phyloP scores from a whole-genome alignment of 2,113 vertebrate genomes.

The Telmatochromis sp. region DNA sequence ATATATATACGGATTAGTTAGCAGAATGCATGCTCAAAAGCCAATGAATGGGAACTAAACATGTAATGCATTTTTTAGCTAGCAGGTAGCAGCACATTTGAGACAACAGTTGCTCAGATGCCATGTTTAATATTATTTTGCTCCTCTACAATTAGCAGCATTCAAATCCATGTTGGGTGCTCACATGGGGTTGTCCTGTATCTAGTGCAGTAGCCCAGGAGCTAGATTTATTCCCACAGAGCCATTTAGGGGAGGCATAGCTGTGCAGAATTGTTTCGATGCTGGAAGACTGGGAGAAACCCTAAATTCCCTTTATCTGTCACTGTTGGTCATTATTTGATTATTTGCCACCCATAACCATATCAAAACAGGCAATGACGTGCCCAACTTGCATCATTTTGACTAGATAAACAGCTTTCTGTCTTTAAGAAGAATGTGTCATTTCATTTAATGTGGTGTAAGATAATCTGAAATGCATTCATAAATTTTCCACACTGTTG shows the following conservation, averaged over 20 bases:
- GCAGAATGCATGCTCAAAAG: neutral
- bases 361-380: neutral
- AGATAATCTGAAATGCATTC: neutral
- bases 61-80: neutral
- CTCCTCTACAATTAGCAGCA: neutral
- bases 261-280: constrained; percentile 12
- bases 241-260: neutral
- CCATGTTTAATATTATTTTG: neutral
- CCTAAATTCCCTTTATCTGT: constrained; percentile 1
- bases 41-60: neutral
- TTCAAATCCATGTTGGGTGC: neutral
- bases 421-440: neutral
- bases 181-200: constrained; percentile 8
- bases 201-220: constrained; percentile 15
- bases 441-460: neutral
- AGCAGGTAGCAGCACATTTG: neutral
- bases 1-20: neutral
- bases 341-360: neutral
- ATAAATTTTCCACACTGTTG: neutral
- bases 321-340: constrained; percentile 22
- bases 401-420: neutral
- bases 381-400: neutral
- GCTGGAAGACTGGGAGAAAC: constrained; percentile 5
- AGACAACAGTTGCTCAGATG: neutral
- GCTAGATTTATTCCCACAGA: constrained; percentile 36